Evolutionary conservation across 2,113 vertebrate genomes (phyloP), one percentile per base, ranked within the genome.

Genomic region (Hypanus sabinus): DNA sequence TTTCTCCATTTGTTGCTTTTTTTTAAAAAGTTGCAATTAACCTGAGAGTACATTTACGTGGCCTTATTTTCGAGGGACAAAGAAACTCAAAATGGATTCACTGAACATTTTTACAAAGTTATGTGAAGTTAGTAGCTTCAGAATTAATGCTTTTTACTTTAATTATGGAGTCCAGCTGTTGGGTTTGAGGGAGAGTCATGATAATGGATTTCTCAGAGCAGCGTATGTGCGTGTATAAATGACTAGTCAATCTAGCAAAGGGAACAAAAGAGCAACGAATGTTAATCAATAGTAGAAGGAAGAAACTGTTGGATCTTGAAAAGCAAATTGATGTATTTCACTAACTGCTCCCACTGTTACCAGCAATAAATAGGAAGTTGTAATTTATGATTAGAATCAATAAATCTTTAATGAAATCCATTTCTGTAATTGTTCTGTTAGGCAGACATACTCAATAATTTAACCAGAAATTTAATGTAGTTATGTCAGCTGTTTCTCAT

Each of bases 381-480:
- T 93, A 93, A 93, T 93, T 93, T 93, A 93, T 93, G 91, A 93
- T 93, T 93, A 30, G 36, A 93, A 73, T 93, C 91, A 73, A 71
- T 93, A 93, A 93, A 93, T 93, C 91, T 93, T 75, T 71, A 38
- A 93, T 93, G 91, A 93, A 93, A 93, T 73, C 70, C 91, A 93
- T 93, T 75, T 75, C 90, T 73, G 91, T 93, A 93, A 93, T 93
- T 93, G 91, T 93, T 93, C 91, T 73, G 70, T 93, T 24, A 73
- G 91, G 91, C 91, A 93, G 91, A 75, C 70, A 71, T 75, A 70
- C 70, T 93, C 68, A 93, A 93, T 93, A 93, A 93, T 93, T 93
- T 93, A 93, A 46, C 30, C 20, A 27, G 38, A 73, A 93, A 93
- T 93, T 93, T 73, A 93, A 73, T 93, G 38, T 55, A 75, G 91